phyloP scores from a whole-genome alignment of 2,113 vertebrate species.

The Notothenia rossii region DNA sequence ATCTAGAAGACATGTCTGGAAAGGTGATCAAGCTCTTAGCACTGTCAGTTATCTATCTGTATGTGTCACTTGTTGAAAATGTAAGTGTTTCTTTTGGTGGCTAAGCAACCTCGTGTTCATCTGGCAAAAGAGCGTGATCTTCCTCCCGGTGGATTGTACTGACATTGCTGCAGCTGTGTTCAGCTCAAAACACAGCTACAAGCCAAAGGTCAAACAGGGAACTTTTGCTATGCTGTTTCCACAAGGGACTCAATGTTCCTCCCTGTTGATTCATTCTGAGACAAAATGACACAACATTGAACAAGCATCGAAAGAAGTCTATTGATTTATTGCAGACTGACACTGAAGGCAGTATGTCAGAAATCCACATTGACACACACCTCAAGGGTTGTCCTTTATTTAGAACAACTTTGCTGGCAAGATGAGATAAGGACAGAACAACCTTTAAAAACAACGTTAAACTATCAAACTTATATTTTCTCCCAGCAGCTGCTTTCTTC shows the following conservation, averaged over 20 bases:
- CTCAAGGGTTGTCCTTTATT: neutral
- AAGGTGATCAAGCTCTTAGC: neutral
- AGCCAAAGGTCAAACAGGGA: slow-evolving; percentile 52
- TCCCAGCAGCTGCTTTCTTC: neutral
- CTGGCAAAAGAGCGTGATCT: slow-evolving; percentile 30
- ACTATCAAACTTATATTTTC: neutral
- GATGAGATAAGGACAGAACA: neutral
- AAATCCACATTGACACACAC: neutral
- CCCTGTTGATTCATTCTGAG: neutral
- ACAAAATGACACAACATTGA: neutral
- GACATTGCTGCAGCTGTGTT: slow-evolving; percentile 61
- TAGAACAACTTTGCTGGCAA: neutral
- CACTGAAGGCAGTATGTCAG: neutral
- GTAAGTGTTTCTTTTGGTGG: slow-evolving; percentile 28
- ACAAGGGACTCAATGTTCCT: slow-evolving; percentile 17
- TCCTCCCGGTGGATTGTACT: slow-evolving; percentile 27
- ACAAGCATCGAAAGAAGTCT: neutral
- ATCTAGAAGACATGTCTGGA: neutral
- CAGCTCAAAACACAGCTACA: slow-evolving; percentile 41
- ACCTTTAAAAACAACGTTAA: neutral
- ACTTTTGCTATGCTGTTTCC: neutral
- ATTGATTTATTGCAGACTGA: neutral
- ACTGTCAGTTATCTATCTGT: neutral
- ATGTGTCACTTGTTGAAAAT: neutral
- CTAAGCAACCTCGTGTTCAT: slow-evolving; percentile 27